These are phyloP conservation scores for Drosophila anceps DNA, from an alignment of 2,888 invertebrate species.

Conservation along the genomic window DNA sequence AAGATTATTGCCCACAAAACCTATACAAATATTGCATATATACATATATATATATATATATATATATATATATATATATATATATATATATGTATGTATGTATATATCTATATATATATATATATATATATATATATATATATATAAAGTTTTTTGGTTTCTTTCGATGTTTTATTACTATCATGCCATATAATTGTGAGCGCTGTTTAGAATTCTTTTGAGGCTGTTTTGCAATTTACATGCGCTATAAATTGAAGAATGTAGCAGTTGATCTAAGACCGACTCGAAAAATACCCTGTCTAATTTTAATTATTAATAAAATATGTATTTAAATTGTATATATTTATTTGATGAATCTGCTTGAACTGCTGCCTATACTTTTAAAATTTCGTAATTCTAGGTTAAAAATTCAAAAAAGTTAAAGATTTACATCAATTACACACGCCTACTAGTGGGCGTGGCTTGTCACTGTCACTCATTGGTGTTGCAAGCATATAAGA, in stretches of 20 bases:
- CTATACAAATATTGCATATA: conserved; percentile 36
- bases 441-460: background rate
- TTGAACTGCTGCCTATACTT: background rate
- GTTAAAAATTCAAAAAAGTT: background rate
- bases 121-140: no score
- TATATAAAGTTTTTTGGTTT: background rate
- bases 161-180: conserved; percentile 52
- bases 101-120: background rate
- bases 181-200: conserved; percentile 65
- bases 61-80: background rate
- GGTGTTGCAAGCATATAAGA: background rate
- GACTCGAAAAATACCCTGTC: background rate
- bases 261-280: background rate
- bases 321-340: no score
- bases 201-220: background rate
- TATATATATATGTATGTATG: background rate
- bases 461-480: background rate
- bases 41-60: conserved; percentile 1
- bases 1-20: conserved; percentile 42
- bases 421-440: background rate
- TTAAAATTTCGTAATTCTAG: background rate
- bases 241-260: background rate
- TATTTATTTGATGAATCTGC: no score
- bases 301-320: background rate
- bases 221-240: conserved; percentile 18